phyloP scores from a whole-genome alignment of 2,113 vertebrate species.

The Dromiciops gliroides region DNA sequence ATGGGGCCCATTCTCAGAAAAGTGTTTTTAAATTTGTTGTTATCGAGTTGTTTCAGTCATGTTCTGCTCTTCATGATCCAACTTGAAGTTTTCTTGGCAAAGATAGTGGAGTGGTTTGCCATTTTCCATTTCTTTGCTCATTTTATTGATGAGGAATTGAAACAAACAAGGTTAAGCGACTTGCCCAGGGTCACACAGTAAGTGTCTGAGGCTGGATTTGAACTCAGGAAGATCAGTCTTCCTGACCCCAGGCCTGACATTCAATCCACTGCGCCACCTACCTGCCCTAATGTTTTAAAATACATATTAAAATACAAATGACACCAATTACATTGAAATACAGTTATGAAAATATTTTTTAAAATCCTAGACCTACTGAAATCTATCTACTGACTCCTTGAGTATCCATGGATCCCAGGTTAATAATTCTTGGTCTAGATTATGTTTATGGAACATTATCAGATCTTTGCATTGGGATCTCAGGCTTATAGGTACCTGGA shows the following conservation, averaged over 20 bases:
- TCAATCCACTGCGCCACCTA: neutral
- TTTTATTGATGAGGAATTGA: neutral
- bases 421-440: neutral
- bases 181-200: neutral
- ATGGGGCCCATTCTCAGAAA: neutral
- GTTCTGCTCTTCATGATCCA: neutral
- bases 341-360: neutral
- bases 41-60: neutral
- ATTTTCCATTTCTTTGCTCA: neutral
- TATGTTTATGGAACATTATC: neutral
- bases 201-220: neutral
- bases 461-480: neutral
- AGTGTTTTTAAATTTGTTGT: neutral
- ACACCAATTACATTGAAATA: neutral
- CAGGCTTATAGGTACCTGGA: neutral
- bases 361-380: neutral
- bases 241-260: neutral
- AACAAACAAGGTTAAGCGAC: neutral
- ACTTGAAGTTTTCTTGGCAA: neutral
- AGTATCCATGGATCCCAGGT: neutral
- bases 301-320: neutral
- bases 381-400: neutral
- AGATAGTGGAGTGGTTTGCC: neutral
- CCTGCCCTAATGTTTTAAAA: neutral
- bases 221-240: neutral